A percentile compares a stretch with the other conserved stretches of the same genome.
Conservation (phyloP, 2,797 vertebrate species). For the Sebastes matsubarae region DNA sequence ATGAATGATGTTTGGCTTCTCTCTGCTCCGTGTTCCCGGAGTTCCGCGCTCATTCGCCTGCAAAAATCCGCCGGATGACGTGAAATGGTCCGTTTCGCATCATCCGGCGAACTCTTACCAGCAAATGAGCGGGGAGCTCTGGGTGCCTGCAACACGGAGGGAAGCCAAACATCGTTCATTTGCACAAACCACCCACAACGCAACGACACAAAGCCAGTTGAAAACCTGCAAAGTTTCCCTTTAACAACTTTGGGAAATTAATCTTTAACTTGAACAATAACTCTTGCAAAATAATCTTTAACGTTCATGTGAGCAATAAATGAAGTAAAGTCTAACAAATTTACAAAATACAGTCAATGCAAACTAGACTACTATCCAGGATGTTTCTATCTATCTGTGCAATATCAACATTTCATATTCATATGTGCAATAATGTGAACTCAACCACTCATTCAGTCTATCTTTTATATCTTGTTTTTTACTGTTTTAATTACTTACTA, state of each 20-base stretch:
- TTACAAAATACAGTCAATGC: neutral
- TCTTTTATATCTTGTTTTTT: too few relatives aligned
- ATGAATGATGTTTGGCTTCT: too few relatives aligned
- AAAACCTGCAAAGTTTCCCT: neutral
- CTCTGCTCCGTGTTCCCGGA: neutral
- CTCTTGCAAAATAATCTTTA: neutral
- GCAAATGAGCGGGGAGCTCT: too few relatives aligned
- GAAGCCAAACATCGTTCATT: neutral
- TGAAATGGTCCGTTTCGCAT: too few relatives aligned
- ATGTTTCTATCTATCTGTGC: neutral
- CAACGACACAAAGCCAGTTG: neutral
- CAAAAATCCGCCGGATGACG: neutral
- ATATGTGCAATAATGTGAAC: too few relatives aligned
- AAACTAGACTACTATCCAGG: neutral
- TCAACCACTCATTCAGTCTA: too few relatives aligned
- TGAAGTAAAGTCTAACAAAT: neutral
- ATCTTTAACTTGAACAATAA: neutral
- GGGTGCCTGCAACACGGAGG: too few relatives aligned
- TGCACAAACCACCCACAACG: neutral
- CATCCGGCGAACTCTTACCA: too few relatives aligned
- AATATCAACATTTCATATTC: too few relatives aligned
- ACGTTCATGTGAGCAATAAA: neutral
- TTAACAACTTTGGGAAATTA: neutral
- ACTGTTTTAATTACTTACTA: too few relatives aligned
- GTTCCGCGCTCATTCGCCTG: neutral